Evolutionary conservation across 2,113 vertebrate species (phyloP), one percentile per base, ranked within the genome.

Genomic region (Pristiophorus japonicus): DNA sequence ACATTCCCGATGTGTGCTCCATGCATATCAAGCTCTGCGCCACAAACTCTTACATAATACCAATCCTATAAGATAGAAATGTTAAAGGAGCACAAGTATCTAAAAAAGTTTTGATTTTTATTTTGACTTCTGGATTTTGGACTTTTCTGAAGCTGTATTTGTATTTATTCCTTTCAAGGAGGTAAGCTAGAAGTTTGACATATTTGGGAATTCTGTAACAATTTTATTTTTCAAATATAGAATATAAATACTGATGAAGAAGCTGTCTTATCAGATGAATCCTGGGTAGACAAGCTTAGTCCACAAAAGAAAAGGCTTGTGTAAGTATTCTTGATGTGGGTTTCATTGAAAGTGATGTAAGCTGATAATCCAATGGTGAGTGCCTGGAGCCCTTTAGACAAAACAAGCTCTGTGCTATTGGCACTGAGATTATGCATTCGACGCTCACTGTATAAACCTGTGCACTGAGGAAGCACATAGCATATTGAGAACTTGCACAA

Each of bases 281-380:
- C 98, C n/a, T 99, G 98, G 99, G 97, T 98, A 78, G 97, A 98
- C 90, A 96, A 95, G 20, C 96, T 99, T 84, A 97, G 98, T 94
- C 96, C 97, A 22, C 96, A 95, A 16, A 97, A 97, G 94, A 98
- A 97, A 45, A 97, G 97, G 66, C 95, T 98, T 4, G 67, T 98
- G 98, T 99, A 97, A 98, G 99, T 96, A 95, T 63, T 92, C 11
- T 42, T 42, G 38, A 42, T 42, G 59, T 38, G 12, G 16, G 0
- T 63, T 92, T 10, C 34, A 34, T 90, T 55, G 30, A 59, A 90
- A 90, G 27, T 88, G 20, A 88, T 55, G 11, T 55, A 55, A 55
- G 2, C 45, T 51, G 7, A 12, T 88, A 55, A 90, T 22, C 38
- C 59, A 92, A 92, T 11, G n/a, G 18, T 62, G 34, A 91, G 14